These are phyloP conservation scores for Lanius collurio DNA, from an alignment of 2,113 vertebrate genomes.

Conservation along the genomic window DNA sequence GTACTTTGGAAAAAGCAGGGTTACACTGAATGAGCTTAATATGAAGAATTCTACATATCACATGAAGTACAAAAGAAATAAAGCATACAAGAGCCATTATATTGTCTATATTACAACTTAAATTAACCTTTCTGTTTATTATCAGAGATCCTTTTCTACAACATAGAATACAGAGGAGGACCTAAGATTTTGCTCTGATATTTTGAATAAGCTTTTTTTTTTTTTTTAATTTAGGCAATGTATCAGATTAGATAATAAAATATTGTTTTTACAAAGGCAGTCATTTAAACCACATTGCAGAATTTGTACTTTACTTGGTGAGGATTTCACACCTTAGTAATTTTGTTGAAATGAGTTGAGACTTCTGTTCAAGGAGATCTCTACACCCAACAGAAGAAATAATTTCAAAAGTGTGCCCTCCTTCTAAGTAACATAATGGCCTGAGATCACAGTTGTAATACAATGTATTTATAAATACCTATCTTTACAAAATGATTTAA, in stretches of 20 bases:
- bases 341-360: neutral
- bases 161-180: neutral
- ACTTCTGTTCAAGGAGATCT: neutral
- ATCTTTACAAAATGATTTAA: neutral
- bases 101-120: neutral
- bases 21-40: conserved; percentile 50
- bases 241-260: neutral
- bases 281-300: neutral
- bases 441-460: neutral
- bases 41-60: neutral
- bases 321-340: neutral
- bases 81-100: neutral
- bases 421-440: neutral
- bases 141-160: neutral
- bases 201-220: neutral
- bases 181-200: neutral
- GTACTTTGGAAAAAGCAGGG: neutral
- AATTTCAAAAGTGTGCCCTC: neutral
- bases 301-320: neutral
- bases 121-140: conserved; percentile 2
- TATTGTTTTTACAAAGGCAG: neutral
- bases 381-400: neutral
- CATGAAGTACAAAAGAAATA: conserved; percentile 7
- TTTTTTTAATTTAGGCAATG: neutral
- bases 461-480: neutral